Percentiles rank a stretch among this genome's conserved stretches.
phyloP scores from a whole-genome alignment of 2,797 vertebrate genomes.

The Lepidocolaptes lacrymiger region DNA sequence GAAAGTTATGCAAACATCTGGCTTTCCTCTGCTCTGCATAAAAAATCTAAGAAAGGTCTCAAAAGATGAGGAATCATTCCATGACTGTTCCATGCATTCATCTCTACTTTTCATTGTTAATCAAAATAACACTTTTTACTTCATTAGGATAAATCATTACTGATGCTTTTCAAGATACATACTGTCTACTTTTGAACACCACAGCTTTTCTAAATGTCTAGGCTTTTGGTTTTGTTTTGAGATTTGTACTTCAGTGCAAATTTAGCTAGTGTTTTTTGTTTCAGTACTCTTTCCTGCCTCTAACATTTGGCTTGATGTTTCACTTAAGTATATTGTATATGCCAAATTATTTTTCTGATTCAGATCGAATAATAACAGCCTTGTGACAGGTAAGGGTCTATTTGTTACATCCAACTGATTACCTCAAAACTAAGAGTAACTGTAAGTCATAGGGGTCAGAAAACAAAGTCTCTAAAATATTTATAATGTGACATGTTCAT shows the following conservation, averaged over 20 bases:
- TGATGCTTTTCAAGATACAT: not conserved
- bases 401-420: not conserved
- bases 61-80: not conserved
- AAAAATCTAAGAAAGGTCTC: not conserved
- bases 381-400: not conserved
- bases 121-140: not conserved
- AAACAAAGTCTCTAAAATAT: conserved; percentile 37
- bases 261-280: not conserved
- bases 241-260: not conserved
- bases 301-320: not conserved
- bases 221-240: not conserved
- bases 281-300: not conserved
- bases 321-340: not conserved
- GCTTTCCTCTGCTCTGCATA: not conserved
- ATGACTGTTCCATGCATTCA: not conserved
- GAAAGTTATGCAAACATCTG: not conserved
- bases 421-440: not conserved
- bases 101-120: not conserved
- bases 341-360: not conserved
- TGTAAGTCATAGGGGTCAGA: not conserved
- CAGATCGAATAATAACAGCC: not conserved
- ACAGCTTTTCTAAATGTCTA: not conserved
- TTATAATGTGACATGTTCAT: not conserved
- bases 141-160: not conserved
- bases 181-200: not conserved